Evolutionary conservation across 1,140 invertebrate species (phyloP).

Genomic region (Rhyacophila brunnea): DNA sequence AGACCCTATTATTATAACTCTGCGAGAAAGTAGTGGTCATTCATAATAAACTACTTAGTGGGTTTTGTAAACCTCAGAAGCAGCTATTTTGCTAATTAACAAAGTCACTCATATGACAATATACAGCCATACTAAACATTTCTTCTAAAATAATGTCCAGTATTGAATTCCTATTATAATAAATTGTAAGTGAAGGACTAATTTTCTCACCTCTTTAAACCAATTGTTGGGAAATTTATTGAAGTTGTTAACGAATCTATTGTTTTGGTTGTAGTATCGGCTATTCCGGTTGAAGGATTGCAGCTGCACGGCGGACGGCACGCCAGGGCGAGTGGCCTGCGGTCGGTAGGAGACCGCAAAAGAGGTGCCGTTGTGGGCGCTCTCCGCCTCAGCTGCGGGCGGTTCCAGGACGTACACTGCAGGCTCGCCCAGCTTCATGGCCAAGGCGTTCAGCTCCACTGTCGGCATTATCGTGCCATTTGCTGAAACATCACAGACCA

Average conservation of each 20-base stretch:
- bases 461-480: conserved; percentile 83
- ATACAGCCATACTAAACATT: too few relatives aligned
- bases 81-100: too few relatives aligned
- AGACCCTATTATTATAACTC: too few relatives aligned
- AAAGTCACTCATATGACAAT: too few relatives aligned
- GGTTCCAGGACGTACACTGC: conserved; percentile 72
- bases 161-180: too few relatives aligned
- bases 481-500: conserved; percentile 7
- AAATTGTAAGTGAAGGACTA: too few relatives aligned
- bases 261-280: conserved; percentile 25
- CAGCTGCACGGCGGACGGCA: conserved; percentile 39
- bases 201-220: conserved; percentile 26
- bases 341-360: conserved; percentile 52
- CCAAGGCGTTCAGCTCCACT: conserved; percentile 90
- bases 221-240: conserved; percentile 21
- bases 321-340: conserved; percentile 26
- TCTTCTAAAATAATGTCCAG: too few relatives aligned
- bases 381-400: conserved; percentile 4
- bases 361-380: background rate
- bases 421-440: conserved; percentile 91
- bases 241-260: conserved; percentile 22
- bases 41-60: too few relatives aligned
- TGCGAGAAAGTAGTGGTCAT: too few relatives aligned
- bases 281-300: conserved; percentile 27
- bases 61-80: too few relatives aligned